phyloP scores from a whole-genome alignment of 1,140 invertebrate species.

The Lepidotrigona ventralis region DNA sequence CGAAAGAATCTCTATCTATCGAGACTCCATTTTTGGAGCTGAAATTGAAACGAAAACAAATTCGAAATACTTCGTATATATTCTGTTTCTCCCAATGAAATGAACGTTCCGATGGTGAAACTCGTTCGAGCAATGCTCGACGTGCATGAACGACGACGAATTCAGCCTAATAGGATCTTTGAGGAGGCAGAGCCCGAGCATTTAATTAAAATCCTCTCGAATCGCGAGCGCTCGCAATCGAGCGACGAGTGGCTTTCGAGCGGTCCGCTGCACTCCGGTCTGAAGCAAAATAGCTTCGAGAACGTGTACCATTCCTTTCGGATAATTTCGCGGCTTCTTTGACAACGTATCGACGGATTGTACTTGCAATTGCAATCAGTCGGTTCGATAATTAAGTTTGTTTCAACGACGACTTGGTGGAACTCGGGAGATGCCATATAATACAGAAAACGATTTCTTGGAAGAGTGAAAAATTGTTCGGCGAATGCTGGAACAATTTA shows the following conservation, averaged over 20 bases:
- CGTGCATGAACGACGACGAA: slow-evolving; percentile 33
- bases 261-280: neutral
- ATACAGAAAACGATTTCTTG: too few relatives aligned
- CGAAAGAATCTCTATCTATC: neutral
- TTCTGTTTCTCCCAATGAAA: slow-evolving; percentile 35
- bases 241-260: slow-evolving; percentile 50
- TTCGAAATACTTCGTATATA: neutral
- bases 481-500: too few relatives aligned
- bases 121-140: slow-evolving; percentile 19
- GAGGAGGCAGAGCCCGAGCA: slow-evolving; percentile 34
- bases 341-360: too few relatives aligned
- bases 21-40: too few relatives aligned
- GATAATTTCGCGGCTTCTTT: neutral
- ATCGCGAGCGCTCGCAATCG: slow-evolving; percentile 51
- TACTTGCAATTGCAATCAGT: too few relatives aligned
- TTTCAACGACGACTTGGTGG: too few relatives aligned
- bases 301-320: neutral
- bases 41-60: neutral
- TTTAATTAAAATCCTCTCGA: slow-evolving; percentile 65
- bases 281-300: slow-evolving; percentile 32
- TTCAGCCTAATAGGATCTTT: slow-evolving; percentile 44
- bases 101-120: slow-evolving; percentile 52
- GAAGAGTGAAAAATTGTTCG: too few relatives aligned
- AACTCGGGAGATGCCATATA: too few relatives aligned
- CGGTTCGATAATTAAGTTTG: too few relatives aligned